A percentile compares a stretch with the other conserved stretches of the same genome.
These are phyloP conservation scores for Rissa tridactyla DNA, from an alignment of 2,113 vertebrate genomes.

Conservation along the genomic window DNA sequence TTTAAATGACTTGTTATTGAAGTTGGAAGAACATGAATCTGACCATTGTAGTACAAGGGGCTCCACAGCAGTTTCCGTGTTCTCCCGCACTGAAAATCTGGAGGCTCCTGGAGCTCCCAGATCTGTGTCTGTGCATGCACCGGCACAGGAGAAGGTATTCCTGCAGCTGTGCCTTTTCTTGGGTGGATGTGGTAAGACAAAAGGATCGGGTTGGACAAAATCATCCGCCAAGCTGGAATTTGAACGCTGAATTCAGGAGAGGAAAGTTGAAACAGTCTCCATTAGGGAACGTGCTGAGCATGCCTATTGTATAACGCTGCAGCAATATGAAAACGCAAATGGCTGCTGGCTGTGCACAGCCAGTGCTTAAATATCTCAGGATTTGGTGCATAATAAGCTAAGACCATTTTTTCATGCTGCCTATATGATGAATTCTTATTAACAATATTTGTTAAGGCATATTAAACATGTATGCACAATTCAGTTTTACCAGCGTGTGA, in stretches of 20 bases:
- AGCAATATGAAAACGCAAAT: slow-evolving; percentile 9
- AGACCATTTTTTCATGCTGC: neutral
- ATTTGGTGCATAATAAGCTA: neutral
- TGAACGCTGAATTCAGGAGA: neutral
- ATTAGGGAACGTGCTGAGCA: slow-evolving; percentile 30
- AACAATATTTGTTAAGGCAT: neutral
- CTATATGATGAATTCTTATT: neutral
- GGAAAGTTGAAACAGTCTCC: slow-evolving; percentile 19
- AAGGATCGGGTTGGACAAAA: neutral
- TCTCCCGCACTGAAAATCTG: neutral
- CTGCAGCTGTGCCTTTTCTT: neutral
- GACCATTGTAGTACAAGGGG: neutral
- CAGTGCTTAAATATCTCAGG: neutral
- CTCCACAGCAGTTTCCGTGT: neutral
- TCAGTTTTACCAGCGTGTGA: neutral
- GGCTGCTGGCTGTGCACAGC: slow-evolving; percentile 39
- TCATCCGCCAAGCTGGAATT: neutral
- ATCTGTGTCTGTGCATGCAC: neutral
- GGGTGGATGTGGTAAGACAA: neutral
- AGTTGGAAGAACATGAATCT: neutral
- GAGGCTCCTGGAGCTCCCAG: neutral
- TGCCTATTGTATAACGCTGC: slow-evolving; percentile 12
- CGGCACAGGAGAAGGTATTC: neutral
- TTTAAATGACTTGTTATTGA: neutral
- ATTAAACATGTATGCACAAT: neutral